phyloP scores from a whole-genome alignment of 2,113 vertebrate species.

The Bubo scandiacus region DNA sequence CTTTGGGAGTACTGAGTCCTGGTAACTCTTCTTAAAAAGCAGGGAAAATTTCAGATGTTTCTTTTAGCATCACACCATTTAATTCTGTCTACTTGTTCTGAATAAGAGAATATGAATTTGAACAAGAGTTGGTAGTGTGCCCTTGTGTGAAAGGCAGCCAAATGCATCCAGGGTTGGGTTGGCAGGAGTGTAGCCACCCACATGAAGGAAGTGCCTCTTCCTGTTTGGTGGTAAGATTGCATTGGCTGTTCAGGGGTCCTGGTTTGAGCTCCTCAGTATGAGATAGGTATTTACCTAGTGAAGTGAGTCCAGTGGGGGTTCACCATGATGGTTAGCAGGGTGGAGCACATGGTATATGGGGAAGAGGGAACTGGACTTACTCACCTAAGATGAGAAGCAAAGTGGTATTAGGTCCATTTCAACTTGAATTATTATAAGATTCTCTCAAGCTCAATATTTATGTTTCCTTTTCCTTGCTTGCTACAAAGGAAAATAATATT shows the following conservation, averaged over 20 bases:
- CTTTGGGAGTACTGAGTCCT: neutral
- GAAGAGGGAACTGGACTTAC: neutral
- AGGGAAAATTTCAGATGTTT: neutral
- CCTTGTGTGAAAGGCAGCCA: neutral
- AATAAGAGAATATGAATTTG: neutral
- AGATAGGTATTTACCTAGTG: neutral
- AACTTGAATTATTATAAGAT: neutral
- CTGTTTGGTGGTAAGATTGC: neutral
- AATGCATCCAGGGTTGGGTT: rapidly evolving
- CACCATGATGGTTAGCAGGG: neutral
- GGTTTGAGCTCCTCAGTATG: neutral
- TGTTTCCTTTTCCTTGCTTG: neutral
- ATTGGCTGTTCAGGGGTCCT: neutral
- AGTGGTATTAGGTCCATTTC: neutral
- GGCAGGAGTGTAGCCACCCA: rapidly evolving
- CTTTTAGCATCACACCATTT: neutral
- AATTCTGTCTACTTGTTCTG: neutral
- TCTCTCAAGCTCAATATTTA: neutral
- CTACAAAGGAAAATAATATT: neutral
- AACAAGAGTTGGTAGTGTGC: neutral
- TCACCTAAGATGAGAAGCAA: neutral
- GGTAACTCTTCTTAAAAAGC: neutral
- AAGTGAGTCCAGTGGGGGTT: rapidly evolving
- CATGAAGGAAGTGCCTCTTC: neutral
- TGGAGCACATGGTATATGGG: neutral